Evolutionary conservation across 2,113 vertebrate genomes (phyloP), one percentile per base, ranked within the genome.

Genomic region (Urocolius indicus): DNA sequence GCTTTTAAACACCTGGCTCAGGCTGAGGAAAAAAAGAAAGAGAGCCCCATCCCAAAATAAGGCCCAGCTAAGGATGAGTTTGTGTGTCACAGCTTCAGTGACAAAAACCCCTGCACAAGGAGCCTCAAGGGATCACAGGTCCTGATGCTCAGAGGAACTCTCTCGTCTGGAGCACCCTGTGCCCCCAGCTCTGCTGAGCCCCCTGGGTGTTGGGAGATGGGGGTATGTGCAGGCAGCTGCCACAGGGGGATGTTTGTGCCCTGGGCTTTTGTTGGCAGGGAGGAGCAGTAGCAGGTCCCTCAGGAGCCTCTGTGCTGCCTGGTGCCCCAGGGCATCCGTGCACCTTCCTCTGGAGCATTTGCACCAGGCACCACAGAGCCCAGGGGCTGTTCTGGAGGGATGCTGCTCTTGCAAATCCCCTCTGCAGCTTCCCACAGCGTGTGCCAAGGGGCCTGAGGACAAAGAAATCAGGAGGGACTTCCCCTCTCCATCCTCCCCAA

Each of bases 191-290:
- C 43, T 2, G 0, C 59, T 10, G 55, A 82, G 20, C 12, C 13
- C 13, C 51, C 45, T 0, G 0, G 0, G 24, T 18, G 36, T 41
- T 54, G 3, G 0, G 1, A 66, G 57, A 2, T 30, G 23, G 55
- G 82, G 34, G 62, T 30, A 41, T 16, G 30, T 54, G 54, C 93
- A 69, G 57, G 67, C 65, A 80, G 34, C 46, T 2, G 10, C 66
- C 51, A 66, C 67, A 67, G 68, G 77, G 16, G 30, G 92, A 24
- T 32, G 20, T 34, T 84, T 34, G 9, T 80, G 83, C 82, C 72
- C 68, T 71, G 52, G 88, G 83, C 80, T 95, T 63, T 86, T 65
- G 78, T 69, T 49, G 41, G 63, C 48, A 92, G 76, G 29, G 73
- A 73, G 72, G 51, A 94, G 96, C 83, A 76, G 76, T n/a, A 73